Evolutionary conservation across 1,140 invertebrate species (phyloP).

Genomic region (Trachelipus rathkii): DNA sequence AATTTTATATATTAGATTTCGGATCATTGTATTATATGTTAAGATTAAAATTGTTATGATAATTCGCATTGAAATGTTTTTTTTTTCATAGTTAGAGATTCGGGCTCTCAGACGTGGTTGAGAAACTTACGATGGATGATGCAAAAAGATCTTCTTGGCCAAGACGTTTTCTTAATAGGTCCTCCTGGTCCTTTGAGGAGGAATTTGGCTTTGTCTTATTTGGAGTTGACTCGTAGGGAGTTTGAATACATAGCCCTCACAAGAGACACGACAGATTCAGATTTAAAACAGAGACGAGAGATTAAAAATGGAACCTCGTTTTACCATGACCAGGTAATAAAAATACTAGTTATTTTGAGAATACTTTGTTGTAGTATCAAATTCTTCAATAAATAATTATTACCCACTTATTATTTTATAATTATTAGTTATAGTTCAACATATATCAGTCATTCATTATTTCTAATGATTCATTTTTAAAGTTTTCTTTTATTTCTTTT

Average conservation of each 20-base stretch:
- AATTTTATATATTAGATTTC: not conserved
- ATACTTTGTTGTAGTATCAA: no score
- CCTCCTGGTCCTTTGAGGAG: constrained; percentile 71
- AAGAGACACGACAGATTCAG: constrained; percentile 91
- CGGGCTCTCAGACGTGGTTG: constrained; percentile 64
- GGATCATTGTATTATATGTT: not conserved
- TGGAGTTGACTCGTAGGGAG: constrained; percentile 79
- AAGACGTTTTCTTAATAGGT: constrained; percentile 94
- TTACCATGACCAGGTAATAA: constrained; percentile 83
- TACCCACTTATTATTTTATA: no score
- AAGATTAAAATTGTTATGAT: not conserved
- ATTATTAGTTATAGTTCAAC: no score
- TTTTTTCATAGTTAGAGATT: not conserved
- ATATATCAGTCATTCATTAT: no score
- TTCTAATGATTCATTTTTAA: no score
- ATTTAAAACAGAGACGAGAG: constrained; percentile 92
- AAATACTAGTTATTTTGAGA: no score
- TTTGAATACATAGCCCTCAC: constrained; percentile 90
- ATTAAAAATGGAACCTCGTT: constrained; percentile 78
- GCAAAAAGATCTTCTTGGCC: constrained; percentile 84
- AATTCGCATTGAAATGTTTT: not conserved
- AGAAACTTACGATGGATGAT: constrained; percentile 87
- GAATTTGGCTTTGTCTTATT: constrained; percentile 33
- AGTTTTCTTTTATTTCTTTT: no score
- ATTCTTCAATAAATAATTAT: no score